Conservation (phyloP, 92 coral and sea anemone species). For the Plumapathes pennacea region DNA sequence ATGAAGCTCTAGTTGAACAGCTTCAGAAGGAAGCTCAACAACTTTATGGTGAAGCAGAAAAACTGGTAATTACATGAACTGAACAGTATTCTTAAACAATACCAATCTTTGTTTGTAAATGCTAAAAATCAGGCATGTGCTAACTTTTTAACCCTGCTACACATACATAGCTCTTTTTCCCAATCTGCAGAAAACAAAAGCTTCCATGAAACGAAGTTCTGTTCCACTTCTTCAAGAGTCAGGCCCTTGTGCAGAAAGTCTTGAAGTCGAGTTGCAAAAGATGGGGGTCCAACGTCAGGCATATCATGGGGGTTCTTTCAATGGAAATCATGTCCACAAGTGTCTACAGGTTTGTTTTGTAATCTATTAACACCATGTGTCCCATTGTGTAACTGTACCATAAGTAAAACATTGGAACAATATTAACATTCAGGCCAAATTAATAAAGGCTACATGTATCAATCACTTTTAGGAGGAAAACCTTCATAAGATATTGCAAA, state of each 20-base stretch:
- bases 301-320: slow-evolving; percentile 16
- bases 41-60: not conserved
- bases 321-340: slow-evolving; percentile 13
- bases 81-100: not conserved
- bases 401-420: too few relatives aligned
- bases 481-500: too few relatives aligned
- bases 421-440: too few relatives aligned
- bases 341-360: slow-evolving; percentile 21
- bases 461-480: too few relatives aligned
- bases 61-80: slow-evolving; percentile 4
- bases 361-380: too few relatives aligned
- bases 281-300: slow-evolving; percentile 15
- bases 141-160: too few relatives aligned
- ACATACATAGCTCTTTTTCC: too few relatives aligned
- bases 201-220: too few relatives aligned
- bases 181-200: too few relatives aligned
- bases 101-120: not conserved
- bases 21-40: not conserved
- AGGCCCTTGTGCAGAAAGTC: slow-evolving; percentile 14
- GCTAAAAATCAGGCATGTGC: not conserved
- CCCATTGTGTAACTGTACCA: too few relatives aligned
- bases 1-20: not conserved
- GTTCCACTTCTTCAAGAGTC: too few relatives aligned
- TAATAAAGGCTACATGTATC: too few relatives aligned
- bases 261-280: not conserved